Conservation (phyloP, 2,888 invertebrate genomes). For the Tinea pellionella region DNA sequence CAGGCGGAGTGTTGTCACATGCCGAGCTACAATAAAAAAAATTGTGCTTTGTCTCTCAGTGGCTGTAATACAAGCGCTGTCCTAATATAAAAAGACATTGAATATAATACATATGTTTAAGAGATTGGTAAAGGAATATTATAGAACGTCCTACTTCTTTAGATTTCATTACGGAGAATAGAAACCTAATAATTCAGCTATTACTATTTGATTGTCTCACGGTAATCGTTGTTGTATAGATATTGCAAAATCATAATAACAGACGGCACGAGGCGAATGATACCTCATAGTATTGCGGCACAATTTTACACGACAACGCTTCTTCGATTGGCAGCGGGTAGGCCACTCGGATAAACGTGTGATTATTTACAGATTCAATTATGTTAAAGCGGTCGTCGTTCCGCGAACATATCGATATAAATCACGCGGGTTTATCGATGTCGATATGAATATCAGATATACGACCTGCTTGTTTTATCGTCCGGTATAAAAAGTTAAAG, state of each 20-base stretch:
- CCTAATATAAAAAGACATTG: no score
- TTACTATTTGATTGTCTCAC: slow-evolving; percentile 3
- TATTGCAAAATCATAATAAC: slow-evolving; percentile 11
- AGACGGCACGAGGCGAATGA: slow-evolving; percentile 11
- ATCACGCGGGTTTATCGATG: slow-evolving; percentile 15
- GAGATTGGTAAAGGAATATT: not conserved
- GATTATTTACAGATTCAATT: slow-evolving; percentile 36
- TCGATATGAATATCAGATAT: slow-evolving; percentile 12
- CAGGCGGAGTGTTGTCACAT: no score
- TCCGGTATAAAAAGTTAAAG: not conserved
- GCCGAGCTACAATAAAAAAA: no score
- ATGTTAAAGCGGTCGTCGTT: slow-evolving; percentile 36
- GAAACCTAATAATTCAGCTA: not conserved
- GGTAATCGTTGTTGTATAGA: not conserved
- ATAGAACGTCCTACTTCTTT: not conserved
- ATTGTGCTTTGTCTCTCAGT: no score
- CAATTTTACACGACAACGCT: slow-evolving; percentile 21
- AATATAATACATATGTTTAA: no score
- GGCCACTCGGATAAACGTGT: slow-evolving; percentile 8
- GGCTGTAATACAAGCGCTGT: no score
- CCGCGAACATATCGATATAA: slow-evolving; percentile 23
- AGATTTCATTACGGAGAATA: not conserved
- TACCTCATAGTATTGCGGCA: slow-evolving; percentile 30
- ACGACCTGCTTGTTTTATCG: not conserved
- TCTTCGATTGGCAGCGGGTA: slow-evolving; percentile 33